phyloP scores from a whole-genome alignment of 1,140 invertebrate genomes.

The Ylistrum balloti region DNA sequence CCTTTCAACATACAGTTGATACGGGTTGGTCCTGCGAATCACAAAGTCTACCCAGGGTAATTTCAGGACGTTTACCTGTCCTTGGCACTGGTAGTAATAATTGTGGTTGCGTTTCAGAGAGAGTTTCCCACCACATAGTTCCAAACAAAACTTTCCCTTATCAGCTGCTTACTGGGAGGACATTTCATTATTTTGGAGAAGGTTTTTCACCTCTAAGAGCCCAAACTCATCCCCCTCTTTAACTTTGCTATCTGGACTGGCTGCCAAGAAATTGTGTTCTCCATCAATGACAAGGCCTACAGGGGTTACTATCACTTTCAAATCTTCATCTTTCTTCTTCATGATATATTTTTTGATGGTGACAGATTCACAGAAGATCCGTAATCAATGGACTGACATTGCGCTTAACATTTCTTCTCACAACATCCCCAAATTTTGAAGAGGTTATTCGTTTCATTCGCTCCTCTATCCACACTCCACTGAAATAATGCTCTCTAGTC shows the following conservation, averaged over 20 bases:
- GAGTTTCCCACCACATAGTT: background rate
- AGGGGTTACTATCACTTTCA: constrained; percentile 8
- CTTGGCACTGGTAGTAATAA: constrained; percentile 8
- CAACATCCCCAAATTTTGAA: constrained; percentile 50
- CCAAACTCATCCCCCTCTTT: constrained; percentile 26
- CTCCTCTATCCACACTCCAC: background rate
- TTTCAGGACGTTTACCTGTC: background rate
- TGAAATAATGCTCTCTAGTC: background rate
- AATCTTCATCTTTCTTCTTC: background rate
- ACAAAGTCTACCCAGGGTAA: constrained; percentile 37
- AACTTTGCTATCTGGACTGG: constrained; percentile 47
- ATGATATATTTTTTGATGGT: constrained; percentile 54
- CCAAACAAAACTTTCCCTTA: constrained; percentile 51
- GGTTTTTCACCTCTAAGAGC: constrained; percentile 55
- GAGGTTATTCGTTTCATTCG: constrained; percentile 48
- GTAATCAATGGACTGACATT: constrained; percentile 27
- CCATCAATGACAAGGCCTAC: constrained; percentile 39
- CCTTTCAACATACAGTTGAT: background rate
- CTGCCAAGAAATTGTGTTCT: constrained; percentile 42
- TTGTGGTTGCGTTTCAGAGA: background rate
- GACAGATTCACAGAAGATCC: constrained; percentile 12
- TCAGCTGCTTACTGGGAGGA: constrained; percentile 44
- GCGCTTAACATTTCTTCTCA: constrained; percentile 41
- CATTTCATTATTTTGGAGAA: constrained; percentile 48
- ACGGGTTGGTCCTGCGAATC: background rate